These are phyloP conservation scores for Hydractinia symbiolongicarpus DNA, from an alignment of 30 jellyfish, hydroid and myxozoan genomes.

Conservation along the genomic window DNA sequence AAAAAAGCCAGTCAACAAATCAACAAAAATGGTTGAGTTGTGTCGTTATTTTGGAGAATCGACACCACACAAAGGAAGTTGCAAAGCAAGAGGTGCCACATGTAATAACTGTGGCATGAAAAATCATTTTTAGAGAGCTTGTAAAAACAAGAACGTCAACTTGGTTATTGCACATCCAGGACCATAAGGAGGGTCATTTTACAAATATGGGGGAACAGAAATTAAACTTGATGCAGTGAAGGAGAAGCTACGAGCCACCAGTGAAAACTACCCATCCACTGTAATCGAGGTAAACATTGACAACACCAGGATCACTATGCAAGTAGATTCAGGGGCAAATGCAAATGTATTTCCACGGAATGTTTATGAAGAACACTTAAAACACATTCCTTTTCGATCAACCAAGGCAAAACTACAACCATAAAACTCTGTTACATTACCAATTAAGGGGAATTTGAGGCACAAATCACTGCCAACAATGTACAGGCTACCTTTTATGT, in stretches of 20 bases:
- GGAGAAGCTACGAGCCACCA: not conserved
- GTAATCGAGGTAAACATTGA: not conserved
- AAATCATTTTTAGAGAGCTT: not conserved
- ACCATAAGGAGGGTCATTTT: no score
- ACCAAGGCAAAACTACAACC: conserved; percentile 1
- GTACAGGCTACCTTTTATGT: no score
- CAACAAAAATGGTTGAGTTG: not conserved
- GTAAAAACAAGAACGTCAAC: not conserved
- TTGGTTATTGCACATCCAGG: not conserved
- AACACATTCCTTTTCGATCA: not conserved
- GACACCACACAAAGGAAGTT: not conserved
- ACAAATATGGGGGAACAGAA: no score
- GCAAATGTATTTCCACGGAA: not conserved
- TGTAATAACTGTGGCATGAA: conserved; percentile 1
- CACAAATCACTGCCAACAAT: no score
- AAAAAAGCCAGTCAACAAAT: not conserved
- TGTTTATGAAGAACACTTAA: not conserved
- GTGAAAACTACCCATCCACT: not conserved
- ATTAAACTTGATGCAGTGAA: no score
- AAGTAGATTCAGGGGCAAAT: not conserved
- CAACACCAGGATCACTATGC: not conserved
- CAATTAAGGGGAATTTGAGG: no score
- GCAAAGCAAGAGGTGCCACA: conserved; percentile 2
- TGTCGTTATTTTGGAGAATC: not conserved
- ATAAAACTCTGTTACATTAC: not conserved